Conservation (phyloP, 2,797 vertebrate species). For the Fringilla coelebs region DNA sequence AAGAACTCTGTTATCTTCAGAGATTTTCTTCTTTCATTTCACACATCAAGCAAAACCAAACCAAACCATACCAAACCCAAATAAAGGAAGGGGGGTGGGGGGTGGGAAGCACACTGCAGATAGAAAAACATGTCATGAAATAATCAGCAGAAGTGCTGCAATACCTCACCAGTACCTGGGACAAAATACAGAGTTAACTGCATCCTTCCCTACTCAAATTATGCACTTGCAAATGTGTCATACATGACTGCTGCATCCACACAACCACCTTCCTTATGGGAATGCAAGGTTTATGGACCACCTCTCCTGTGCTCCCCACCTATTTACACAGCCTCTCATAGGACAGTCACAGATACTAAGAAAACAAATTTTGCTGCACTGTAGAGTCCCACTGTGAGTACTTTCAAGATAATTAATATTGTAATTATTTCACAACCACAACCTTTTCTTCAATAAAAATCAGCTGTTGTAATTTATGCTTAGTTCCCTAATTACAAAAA, state of each 20-base stretch:
- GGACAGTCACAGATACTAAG: background rate
- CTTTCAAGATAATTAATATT: background rate
- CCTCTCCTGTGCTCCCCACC: background rate
- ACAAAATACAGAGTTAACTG: background rate
- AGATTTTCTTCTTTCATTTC: background rate
- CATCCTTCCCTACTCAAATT: background rate
- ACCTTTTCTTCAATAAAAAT: background rate
- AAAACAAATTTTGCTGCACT: background rate
- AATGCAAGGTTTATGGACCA: background rate
- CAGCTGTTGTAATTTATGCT: background rate
- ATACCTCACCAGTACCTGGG: background rate
- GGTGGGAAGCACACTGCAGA: background rate
- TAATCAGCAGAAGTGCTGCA: background rate
- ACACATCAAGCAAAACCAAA: background rate
- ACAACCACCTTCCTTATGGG: background rate
- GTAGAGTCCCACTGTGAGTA: background rate
- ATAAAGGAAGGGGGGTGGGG: background rate
- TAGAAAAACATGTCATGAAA: background rate
- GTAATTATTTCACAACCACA: background rate
- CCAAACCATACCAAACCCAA: background rate
- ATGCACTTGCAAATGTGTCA: background rate
- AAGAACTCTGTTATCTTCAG: background rate
- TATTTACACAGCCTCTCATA: background rate
- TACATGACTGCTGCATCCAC: background rate
- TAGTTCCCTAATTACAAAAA: background rate